phyloP scores from a whole-genome alignment of 1,140 invertebrate species.

The Macrobrachium rosenbergii region DNA sequence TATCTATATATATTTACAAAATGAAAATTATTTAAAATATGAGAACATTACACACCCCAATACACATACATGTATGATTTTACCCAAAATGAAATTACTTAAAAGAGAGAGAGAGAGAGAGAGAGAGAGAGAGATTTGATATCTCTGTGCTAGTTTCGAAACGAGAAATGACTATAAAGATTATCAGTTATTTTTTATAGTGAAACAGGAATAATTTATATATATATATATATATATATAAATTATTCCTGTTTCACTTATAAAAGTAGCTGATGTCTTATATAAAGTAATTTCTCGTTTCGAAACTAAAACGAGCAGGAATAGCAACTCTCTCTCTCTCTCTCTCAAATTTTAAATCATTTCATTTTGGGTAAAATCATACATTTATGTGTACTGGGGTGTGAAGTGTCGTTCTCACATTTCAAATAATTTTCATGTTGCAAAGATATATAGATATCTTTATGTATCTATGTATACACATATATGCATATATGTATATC shows the following conservation, averaged over 20 bases:
- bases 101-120: not conserved
- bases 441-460: no score
- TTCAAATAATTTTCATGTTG: no score
- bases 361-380: no score
- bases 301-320: not conserved
- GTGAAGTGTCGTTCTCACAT: no score
- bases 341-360: not conserved
- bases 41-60: no score
- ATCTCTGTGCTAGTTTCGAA: not conserved
- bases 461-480: no score
- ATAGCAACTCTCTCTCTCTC: not conserved
- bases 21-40: no score
- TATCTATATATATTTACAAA: no score
- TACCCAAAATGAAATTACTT: not conserved
- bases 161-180: not conserved
- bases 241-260: not conserved
- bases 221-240: not conserved
- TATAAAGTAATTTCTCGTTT: not conserved
- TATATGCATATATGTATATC: no score
- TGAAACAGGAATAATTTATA: not conserved
- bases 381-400: no score
- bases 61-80: no score
- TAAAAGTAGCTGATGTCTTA: not conserved
- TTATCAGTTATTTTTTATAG: not conserved
- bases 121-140: no score